Evolutionary conservation across 2,888 invertebrate genomes (phyloP), one percentile per base, ranked within the genome.

Genomic region (Eumacrocentrus americanus): DNA sequence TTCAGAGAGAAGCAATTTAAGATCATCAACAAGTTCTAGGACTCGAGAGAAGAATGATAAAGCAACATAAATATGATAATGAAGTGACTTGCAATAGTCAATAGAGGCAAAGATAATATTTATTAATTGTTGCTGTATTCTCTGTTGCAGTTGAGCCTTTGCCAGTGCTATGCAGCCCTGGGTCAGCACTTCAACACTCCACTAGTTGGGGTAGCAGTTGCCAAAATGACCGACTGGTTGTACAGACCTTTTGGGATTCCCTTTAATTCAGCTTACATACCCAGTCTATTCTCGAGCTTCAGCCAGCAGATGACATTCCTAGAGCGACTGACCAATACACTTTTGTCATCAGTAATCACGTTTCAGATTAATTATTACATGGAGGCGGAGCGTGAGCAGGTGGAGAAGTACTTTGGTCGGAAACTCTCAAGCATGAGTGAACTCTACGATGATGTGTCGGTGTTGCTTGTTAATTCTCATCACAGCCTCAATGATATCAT

Each of bases 401-500:
- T 77, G 1, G 68, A 68, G n/a, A 62, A 72, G 20, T 20, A 70
- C 34, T 71, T 79, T 29, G 70, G 69, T 7, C 42, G 67, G 2
- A 63, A 72, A 1, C 50, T 58, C 16, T 58, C 68, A 0, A 9
- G 38, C 2, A 64, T 68, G 4, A 18, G 16, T 0, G 72, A 74
- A 1, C 37, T 78, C 2, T 60, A 73, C 20, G 69, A 68, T 9
- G 76, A 79, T 47, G 37, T 81, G 51, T 58, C 73, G 2, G 23
- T 82, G 1, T 65, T 83, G 40, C 78, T 85, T 59, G 79, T 85
- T 0, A 86, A 86, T 69, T 83, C 84, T 25, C 85, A 86, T 73
- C 82, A 82, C 65, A 82, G 83, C 2, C 62, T 86, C 22, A 82
- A 82, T 56, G 85, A 84, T 0, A 78, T 83, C 0, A 82, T 81